Evolutionary conservation across 2,113 vertebrate genomes (phyloP).

Genomic region (Galeopterus variegatus): DNA sequence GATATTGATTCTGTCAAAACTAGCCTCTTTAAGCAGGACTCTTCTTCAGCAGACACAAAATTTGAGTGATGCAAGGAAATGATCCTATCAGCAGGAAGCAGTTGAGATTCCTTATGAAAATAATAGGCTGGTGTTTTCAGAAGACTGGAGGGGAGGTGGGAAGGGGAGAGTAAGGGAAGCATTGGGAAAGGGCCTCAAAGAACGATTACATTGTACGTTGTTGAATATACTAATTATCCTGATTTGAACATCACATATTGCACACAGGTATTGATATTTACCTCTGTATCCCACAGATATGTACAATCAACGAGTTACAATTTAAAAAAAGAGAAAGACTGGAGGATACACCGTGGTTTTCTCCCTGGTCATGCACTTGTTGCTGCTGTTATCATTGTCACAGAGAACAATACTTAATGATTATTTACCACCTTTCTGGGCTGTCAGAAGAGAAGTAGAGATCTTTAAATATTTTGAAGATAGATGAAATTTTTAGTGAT

Average conservation of each 20-base stretch:
- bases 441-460: background rate
- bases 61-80: background rate
- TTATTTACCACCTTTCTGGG: background rate
- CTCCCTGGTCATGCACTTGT: background rate
- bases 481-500: background rate
- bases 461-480: background rate
- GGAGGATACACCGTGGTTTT: background rate
- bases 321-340: no score
- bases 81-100: background rate
- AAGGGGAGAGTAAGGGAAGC: no score
- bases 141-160: background rate
- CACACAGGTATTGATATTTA: no score
- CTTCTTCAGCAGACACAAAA: background rate
- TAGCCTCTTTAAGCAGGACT: background rate
- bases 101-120: slow-evolving; percentile 12
- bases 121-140: background rate
- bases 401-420: background rate
- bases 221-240: no score
- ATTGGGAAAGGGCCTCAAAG: no score
- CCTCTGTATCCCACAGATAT: no score
- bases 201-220: no score
- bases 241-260: no score
- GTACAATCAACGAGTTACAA: no score
- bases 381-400: background rate
- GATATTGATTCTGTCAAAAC: background rate